phyloP scores from a whole-genome alignment of 1,140 invertebrate genomes.

The Nasonia giraulti region DNA sequence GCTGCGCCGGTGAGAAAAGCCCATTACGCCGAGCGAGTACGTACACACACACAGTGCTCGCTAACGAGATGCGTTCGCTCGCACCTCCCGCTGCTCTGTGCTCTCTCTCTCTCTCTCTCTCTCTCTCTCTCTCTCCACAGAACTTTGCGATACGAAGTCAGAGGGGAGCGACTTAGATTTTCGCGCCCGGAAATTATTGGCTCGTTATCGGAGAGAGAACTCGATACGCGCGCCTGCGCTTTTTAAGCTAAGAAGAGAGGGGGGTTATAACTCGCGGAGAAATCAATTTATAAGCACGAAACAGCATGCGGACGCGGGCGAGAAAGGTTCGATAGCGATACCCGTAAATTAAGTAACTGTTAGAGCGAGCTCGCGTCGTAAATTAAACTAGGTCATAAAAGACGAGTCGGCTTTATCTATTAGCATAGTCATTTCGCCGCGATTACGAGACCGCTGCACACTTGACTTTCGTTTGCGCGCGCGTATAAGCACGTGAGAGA shows the following conservation, averaged over 20 bases:
- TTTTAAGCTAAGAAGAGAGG: not conserved
- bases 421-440: constrained; percentile 11
- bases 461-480: constrained; percentile 30
- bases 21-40: not conserved
- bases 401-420: constrained; percentile 14
- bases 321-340: not conserved
- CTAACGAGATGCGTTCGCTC: constrained; percentile 15
- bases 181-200: constrained; percentile 16
- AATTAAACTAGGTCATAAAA: constrained; percentile 24
- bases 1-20: constrained; percentile 1
- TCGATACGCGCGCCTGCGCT: constrained; percentile 4
- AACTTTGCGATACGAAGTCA: not conserved
- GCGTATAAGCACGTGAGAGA: not conserved
- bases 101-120: not conserved
- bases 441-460: not conserved
- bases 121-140: not conserved
- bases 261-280: not conserved
- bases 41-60: too few relatives aligned
- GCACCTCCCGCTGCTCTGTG: not conserved
- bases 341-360: constrained; percentile 11
- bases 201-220: not conserved
- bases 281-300: constrained; percentile 11
- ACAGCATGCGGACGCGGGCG: not conserved
- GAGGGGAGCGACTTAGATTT: not conserved
- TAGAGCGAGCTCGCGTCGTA: not conserved